Percentiles rank a stretch among this genome's conserved stretches.
Conservation (phyloP, 2,113 vertebrate genomes). For the Pseudorectes ferrugineus region DNA sequence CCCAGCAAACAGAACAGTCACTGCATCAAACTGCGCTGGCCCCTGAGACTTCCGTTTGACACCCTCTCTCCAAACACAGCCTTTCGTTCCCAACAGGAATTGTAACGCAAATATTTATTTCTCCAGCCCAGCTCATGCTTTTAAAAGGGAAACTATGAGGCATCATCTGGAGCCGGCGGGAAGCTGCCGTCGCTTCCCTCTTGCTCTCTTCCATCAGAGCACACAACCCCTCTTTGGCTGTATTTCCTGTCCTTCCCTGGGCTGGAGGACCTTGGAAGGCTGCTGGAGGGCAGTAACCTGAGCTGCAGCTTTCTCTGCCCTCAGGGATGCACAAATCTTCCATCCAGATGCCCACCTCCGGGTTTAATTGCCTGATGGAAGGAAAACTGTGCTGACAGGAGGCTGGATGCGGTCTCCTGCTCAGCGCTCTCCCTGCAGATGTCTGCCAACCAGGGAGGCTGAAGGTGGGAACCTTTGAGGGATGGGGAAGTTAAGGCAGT, state of each 20-base stretch:
- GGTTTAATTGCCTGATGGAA: not conserved
- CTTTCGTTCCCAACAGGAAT: not conserved
- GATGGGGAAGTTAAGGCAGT: not conserved
- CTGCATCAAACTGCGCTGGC: not conserved
- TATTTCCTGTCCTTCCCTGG: not conserved
- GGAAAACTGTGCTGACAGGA: not conserved
- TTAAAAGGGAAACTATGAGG: conserved; percentile 5
- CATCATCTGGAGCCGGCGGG: not conserved
- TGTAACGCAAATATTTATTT: conserved; percentile 31
- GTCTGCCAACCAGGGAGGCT: not conserved
- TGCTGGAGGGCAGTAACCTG: not conserved
- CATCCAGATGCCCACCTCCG: not conserved
- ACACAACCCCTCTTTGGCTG: not conserved
- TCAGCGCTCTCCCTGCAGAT: not conserved
- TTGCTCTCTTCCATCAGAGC: not conserved
- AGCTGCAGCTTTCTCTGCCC: not conserved
- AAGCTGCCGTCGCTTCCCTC: not conserved
- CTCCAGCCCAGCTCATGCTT: not conserved
- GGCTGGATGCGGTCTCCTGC: not conserved
- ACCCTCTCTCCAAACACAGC: conserved; percentile 22
- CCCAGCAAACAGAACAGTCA: not conserved
- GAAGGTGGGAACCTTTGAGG: not conserved
- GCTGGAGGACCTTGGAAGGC: not conserved
- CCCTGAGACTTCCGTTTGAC: not conserved
- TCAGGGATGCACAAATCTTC: not conserved